A percentile compares a stretch with the other conserved stretches of the same genome.
Conservation (phyloP, 2,888 invertebrate genomes). For the Xylota segnis region DNA sequence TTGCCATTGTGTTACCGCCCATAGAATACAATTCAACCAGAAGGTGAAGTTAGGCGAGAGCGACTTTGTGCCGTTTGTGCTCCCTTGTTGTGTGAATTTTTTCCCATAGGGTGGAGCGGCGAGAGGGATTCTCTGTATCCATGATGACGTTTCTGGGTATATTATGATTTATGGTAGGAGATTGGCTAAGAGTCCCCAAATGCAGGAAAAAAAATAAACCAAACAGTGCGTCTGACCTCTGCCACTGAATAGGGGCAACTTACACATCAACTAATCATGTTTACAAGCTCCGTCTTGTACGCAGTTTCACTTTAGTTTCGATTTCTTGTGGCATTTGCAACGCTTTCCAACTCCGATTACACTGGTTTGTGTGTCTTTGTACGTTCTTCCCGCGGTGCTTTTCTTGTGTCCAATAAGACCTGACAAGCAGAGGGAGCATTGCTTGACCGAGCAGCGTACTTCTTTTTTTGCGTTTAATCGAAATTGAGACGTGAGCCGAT, state of each 20-base stretch:
- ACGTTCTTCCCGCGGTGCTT: conserved; percentile 10
- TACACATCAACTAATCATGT: conserved; percentile 37
- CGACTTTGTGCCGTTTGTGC: conserved; percentile 18
- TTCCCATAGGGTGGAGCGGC: conserved; percentile 12
- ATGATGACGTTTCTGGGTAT: not conserved
- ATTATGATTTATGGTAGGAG: conserved; percentile 50
- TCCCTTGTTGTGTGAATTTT: conserved; percentile 23
- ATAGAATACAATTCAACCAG: conserved; percentile 42
- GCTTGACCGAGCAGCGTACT: conserved; percentile 29
- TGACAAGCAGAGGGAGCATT: conserved; percentile 42
- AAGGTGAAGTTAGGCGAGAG: conserved; percentile 49
- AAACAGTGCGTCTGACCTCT: conserved; percentile 7
- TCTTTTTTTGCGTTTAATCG: conserved; percentile 30
- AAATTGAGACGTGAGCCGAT: conserved; percentile 63
- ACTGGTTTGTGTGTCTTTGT: conserved; percentile 11
- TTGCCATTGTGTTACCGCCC: conserved; percentile 16
- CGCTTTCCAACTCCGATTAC: conserved; percentile 59
- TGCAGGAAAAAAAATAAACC: not conserved
- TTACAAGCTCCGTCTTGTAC: conserved; percentile 25
- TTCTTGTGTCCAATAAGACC: conserved; percentile 21
- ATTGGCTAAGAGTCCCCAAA: conserved; percentile 4
- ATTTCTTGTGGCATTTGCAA: conserved; percentile 59
- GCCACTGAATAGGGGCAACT: conserved; percentile 30
- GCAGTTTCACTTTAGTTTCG: conserved; percentile 47
- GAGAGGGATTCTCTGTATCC: conserved; percentile 1